These are phyloP conservation scores for Venustaconcha ellipsiformis DNA, from an alignment of 1,140 invertebrate genomes.

Conservation along the genomic window DNA sequence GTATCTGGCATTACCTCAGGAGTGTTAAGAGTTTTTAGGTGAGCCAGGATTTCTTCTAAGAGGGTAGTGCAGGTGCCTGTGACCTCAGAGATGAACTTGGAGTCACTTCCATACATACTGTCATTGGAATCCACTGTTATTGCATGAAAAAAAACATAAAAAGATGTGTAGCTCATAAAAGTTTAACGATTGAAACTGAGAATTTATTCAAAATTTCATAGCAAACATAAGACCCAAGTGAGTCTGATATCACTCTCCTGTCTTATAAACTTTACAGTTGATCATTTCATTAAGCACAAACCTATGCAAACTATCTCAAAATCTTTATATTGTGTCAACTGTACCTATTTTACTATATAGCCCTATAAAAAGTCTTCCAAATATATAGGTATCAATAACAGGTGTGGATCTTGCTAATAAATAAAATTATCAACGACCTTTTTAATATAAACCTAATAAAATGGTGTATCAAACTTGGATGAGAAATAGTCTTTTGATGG, in stretches of 20 bases:
- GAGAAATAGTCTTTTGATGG: no score
- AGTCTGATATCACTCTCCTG: no score
- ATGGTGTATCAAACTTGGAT: no score
- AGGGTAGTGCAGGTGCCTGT: slow-evolving; percentile 83
- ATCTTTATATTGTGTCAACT: neutral
- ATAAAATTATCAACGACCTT: no score
- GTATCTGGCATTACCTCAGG: slow-evolving; percentile 56
- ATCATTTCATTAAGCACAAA: no score
- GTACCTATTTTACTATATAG: no score
- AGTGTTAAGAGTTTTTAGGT: slow-evolving; percentile 73
- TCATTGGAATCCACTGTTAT: slow-evolving; percentile 92
- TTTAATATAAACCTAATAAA: no score
- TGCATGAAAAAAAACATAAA: slow-evolving; percentile 10
- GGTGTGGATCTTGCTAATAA: no score
- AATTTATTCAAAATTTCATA: neutral
- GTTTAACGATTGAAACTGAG: neutral
- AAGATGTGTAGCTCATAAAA: neutral
- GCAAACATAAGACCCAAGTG: neutral
- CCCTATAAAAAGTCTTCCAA: neutral
- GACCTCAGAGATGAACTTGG: slow-evolving; percentile 85
- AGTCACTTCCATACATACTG: slow-evolving; percentile 89
- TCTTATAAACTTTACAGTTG: no score
- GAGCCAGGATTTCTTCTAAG: slow-evolving; percentile 81
- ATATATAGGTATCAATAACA: neutral
- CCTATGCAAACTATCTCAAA: no score